These are phyloP conservation scores for Chiroxiphia lanceolata DNA, from an alignment of 2,797 vertebrate species.

Conservation along the genomic window DNA sequence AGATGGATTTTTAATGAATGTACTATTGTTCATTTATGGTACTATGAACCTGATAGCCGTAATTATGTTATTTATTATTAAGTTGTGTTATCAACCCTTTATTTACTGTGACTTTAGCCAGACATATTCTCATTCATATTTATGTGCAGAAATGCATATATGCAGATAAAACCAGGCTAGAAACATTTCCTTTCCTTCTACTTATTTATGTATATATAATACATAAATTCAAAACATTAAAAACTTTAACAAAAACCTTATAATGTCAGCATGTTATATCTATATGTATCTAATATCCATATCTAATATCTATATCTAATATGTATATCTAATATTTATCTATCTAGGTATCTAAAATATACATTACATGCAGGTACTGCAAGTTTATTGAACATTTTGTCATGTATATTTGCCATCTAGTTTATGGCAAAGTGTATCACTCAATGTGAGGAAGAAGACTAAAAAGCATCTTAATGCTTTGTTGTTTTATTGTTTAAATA, in stretches of 20 bases:
- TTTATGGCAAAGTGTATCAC: neutral
- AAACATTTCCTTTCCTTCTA: neutral
- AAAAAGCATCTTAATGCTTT: neutral
- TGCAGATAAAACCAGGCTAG: neutral
- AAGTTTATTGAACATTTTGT: neutral
- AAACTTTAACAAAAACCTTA: neutral
- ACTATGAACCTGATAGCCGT: neutral
- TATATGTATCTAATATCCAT: neutral
- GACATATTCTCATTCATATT: neutral
- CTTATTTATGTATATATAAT: neutral
- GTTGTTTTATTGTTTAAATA: neutral
- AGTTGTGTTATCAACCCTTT: neutral
- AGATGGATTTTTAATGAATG: neutral
- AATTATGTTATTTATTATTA: neutral
- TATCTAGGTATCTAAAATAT: neutral
- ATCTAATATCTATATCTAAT: neutral
- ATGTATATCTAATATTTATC: neutral
- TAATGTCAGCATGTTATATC: neutral
- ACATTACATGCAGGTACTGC: neutral
- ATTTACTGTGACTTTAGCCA: neutral
- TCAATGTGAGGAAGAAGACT: neutral
- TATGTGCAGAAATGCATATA: neutral
- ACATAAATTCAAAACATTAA: neutral
- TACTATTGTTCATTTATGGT: neutral
- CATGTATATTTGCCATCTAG: neutral